phyloP scores from a whole-genome alignment of 92 coral and sea anemone species.

The Pocillopora meandrina region DNA sequence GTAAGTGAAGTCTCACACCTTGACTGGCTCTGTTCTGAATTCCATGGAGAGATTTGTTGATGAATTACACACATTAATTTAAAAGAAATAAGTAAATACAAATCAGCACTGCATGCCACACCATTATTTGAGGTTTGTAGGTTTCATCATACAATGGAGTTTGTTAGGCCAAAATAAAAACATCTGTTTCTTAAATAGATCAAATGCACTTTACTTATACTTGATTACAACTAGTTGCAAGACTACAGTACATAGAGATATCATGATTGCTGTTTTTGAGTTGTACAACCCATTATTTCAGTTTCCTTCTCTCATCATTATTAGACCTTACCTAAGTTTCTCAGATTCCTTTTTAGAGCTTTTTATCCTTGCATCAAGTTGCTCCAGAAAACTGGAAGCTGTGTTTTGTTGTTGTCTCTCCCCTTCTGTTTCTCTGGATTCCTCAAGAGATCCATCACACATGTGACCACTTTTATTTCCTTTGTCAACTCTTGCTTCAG shows the following conservation, averaged over 20 bases:
- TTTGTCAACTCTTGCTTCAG: background rate
- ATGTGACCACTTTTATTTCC: constrained; percentile 13
- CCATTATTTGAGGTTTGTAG: too few species aligned
- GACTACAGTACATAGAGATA: background rate
- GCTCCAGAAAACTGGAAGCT: constrained; percentile 64
- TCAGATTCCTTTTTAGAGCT: constrained; percentile 71
- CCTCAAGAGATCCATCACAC: constrained; percentile 26
- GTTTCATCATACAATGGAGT: too few species aligned
- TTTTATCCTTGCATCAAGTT: constrained; percentile 78
- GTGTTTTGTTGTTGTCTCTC: constrained; percentile 22
- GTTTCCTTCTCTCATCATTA: background rate
- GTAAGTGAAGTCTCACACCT: too few species aligned
- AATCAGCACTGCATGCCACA: background rate
- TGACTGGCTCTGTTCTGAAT: too few species aligned
- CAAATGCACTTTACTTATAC: too few species aligned
- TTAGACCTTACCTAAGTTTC: constrained; percentile 74
- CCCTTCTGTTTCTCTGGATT: constrained; percentile 19
- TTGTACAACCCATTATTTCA: background rate
- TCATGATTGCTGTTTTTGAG: background rate
- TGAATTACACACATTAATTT: background rate
- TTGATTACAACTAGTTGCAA: background rate
- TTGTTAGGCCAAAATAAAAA: too few species aligned
- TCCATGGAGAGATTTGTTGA: too few species aligned
- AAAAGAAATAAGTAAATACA: background rate
- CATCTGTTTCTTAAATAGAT: too few species aligned